A percentile compares a stretch with the other conserved stretches of the same genome.
These are phyloP conservation scores for Spongilla lacustris DNA, from an alignment of 37 sponge, comb jelly and placozoan species.

Conservation along the genomic window DNA sequence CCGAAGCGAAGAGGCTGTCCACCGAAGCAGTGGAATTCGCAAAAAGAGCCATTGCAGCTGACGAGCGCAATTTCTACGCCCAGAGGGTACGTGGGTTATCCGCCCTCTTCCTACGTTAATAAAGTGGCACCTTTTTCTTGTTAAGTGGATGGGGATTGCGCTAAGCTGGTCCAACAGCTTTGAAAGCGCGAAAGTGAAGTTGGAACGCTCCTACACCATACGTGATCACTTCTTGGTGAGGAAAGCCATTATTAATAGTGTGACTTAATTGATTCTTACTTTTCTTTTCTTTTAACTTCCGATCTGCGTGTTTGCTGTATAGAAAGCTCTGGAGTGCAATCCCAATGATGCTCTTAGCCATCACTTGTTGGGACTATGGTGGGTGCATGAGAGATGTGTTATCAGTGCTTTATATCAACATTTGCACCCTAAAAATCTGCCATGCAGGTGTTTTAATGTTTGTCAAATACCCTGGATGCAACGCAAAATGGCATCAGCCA, in stretches of 20 bases:
- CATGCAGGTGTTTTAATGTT: constrained; percentile 51
- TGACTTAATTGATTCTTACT: too few relatives aligned
- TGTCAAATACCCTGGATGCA: constrained; percentile 72
- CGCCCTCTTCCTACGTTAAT: too few relatives aligned
- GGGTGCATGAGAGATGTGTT: background rate
- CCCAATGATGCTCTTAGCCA: background rate
- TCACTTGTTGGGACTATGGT: background rate
- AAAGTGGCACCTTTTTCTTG: too few relatives aligned
- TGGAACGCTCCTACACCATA: constrained; percentile 71
- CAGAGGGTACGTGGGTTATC: background rate
- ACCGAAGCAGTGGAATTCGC: constrained; percentile 29
- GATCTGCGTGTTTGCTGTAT: too few relatives aligned
- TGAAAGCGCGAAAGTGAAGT: constrained; percentile 73
- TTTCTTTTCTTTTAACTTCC: too few relatives aligned
- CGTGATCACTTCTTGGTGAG: constrained; percentile 70
- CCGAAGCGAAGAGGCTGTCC: constrained; percentile 37
- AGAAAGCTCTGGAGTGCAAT: background rate
- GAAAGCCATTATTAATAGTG: background rate
- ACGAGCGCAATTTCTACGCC: constrained; percentile 23
- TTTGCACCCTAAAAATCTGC: background rate
- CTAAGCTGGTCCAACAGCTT: constrained; percentile 52
- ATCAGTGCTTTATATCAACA: background rate
- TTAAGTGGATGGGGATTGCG: constrained; percentile 70
- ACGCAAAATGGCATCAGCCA: constrained; percentile 54
- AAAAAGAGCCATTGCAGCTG: constrained; percentile 36